These are phyloP conservation scores for Camponotus vicinus DNA, from an alignment of 1,140 invertebrate genomes.

Conservation along the genomic window DNA sequence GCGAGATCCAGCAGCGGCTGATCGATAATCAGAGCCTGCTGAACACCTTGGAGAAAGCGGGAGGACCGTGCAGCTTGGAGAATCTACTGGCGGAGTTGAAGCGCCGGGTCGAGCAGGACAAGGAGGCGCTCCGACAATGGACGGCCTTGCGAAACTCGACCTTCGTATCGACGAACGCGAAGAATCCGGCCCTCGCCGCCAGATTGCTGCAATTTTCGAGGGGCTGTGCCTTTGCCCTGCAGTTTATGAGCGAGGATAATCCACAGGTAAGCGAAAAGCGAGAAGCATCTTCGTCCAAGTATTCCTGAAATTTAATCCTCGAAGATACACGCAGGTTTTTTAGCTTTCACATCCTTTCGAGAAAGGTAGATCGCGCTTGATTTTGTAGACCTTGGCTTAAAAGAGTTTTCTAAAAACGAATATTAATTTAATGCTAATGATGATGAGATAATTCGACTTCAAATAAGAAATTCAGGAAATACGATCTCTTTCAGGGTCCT, in stretches of 20 bases:
- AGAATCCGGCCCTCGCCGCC: constrained; percentile 86
- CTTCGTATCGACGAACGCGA: constrained; percentile 79
- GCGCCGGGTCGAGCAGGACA: constrained; percentile 90
- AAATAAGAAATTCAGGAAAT: not conserved
- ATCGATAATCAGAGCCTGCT: constrained; percentile 97
- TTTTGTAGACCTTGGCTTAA: not conserved
- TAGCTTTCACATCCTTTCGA: not conserved
- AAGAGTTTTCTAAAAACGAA: not conserved
- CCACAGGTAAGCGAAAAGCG: constrained; percentile 55
- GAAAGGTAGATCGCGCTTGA: not conserved
- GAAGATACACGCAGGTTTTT: not conserved
- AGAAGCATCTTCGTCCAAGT: no score
- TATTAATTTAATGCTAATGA: not conserved
- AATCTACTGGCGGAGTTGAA: constrained; percentile 87
- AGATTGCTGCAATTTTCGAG: constrained; percentile 93
- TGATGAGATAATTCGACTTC: not conserved
- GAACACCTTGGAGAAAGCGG: constrained; percentile 92
- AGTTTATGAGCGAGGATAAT: constrained; percentile 88
- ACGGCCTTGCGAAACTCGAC: constrained; percentile 88
- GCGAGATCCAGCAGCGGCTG: constrained; percentile 93
- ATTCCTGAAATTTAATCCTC: not conserved
- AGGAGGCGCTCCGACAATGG: constrained; percentile 90
- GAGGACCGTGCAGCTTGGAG: constrained; percentile 84
- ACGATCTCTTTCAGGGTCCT: not conserved
- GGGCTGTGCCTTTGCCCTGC: constrained; percentile 92